A percentile compares a stretch with the other conserved stretches of the same genome.
phyloP scores from a whole-genome alignment of 64 coral and sea anemone genomes.

The Catalaphyllia jardinei region DNA sequence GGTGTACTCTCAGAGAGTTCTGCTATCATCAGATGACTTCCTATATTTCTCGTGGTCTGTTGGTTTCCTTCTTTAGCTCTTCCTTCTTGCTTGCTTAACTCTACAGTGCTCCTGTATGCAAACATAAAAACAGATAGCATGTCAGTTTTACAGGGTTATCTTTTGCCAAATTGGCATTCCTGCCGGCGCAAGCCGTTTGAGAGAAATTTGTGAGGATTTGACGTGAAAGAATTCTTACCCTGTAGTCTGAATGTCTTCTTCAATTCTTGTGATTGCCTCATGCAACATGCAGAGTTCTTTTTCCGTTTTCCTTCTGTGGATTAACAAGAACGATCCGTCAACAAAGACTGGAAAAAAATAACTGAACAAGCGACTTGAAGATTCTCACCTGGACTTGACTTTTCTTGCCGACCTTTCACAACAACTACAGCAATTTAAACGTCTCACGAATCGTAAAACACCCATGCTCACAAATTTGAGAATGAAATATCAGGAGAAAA shows the following conservation, averaged over 20 bases:
- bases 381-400: constrained; percentile 13
- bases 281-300: not conserved
- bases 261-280: not conserved
- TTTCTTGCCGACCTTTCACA: no score
- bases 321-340: not conserved
- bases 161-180: no score
- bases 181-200: no score
- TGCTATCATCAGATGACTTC: no score
- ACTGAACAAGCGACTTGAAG: not conserved
- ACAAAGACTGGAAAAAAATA: not conserved
- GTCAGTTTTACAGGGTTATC: no score
- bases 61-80: no score
- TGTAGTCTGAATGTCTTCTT: constrained; percentile 4
- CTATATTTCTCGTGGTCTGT: no score
- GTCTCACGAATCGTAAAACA: not conserved
- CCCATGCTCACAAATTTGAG: not conserved
- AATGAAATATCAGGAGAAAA: not conserved
- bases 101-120: no score
- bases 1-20: no score
- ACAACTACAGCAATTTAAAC: constrained; percentile 6
- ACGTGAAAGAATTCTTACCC: not conserved
- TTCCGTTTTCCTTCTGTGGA: constrained; percentile 10
- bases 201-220: no score
- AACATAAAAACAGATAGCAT: no score
- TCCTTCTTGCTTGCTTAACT: no score